Conservation (phyloP, 2,888 invertebrate genomes). For the Dicroscelio sp. region DNA sequence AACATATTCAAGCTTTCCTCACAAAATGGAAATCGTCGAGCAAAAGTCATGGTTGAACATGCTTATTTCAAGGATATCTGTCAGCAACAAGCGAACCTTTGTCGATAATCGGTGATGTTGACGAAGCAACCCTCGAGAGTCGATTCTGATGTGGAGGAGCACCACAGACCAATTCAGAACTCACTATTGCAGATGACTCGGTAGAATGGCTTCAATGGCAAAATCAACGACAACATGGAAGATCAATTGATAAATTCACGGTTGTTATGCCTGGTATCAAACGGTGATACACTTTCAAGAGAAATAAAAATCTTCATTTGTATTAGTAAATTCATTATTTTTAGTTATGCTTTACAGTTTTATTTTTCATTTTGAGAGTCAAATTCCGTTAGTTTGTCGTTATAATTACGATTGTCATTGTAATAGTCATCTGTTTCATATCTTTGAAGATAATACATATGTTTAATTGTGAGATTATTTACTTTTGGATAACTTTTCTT, state of each 20-base stretch:
- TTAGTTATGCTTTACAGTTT: no score
- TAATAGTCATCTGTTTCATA: no score
- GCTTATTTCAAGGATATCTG: slow-evolving; percentile 11
- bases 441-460: no score
- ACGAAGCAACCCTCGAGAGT: slow-evolving; percentile 31
- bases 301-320: not conserved
- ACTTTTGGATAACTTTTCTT: no score
- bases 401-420: no score
- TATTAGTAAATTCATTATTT: no score
- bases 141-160: slow-evolving; percentile 26
- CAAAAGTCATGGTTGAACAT: slow-evolving; percentile 93
- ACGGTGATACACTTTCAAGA: not conserved
- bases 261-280: not conserved
- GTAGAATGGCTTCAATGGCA: slow-evolving; percentile 50
- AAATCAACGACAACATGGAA: not conserved
- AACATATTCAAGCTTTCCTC: slow-evolving; percentile 96
- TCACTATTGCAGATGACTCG: slow-evolving; percentile 49
- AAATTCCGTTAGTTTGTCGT: no score
- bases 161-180: slow-evolving; percentile 28
- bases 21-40: slow-evolving; percentile 96
- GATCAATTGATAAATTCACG: slow-evolving; percentile 15
- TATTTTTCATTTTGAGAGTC: no score
- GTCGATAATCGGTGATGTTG: slow-evolving; percentile 55
- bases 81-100: slow-evolving; percentile 43
- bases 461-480: no score